A percentile compares a stretch with the other conserved stretches of the same genome.
phyloP scores from a whole-genome alignment of 2,113 vertebrate genomes.

The Pardalotus punctatus region DNA sequence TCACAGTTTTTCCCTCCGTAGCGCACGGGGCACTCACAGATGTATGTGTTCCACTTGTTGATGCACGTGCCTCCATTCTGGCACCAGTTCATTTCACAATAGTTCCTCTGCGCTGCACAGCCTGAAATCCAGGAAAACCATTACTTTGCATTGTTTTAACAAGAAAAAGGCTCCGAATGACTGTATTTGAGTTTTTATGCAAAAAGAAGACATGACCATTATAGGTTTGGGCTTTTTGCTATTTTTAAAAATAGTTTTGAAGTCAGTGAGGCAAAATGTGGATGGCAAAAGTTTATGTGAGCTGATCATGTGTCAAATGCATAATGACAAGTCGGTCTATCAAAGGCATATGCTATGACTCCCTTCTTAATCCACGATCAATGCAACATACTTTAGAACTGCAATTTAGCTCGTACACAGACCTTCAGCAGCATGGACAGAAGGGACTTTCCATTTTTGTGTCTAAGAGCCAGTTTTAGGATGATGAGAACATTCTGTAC shows the following conservation, averaged over 20 bases:
- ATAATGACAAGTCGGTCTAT: neutral
- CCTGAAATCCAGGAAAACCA: conserved; percentile 65
- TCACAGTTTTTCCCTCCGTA: conserved; percentile 95
- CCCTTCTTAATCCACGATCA: neutral
- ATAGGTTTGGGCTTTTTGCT: neutral
- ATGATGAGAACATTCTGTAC: neutral
- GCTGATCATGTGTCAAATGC: neutral
- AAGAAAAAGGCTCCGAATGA: neutral
- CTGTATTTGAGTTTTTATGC: neutral
- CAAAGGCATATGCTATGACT: neutral
- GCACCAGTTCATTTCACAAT: conserved; percentile 81
- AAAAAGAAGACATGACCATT: neutral
- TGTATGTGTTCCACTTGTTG: conserved; percentile 90
- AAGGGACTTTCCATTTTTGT: neutral
- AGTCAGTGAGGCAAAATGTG: neutral
- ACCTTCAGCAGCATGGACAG: neutral
- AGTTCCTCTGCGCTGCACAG: conserved; percentile 87
- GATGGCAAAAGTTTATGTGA: neutral
- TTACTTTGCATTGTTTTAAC: neutral
- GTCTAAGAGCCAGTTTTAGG: neutral
- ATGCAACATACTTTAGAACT: neutral
- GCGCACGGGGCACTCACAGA: conserved; percentile 82
- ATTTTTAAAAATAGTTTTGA: neutral
- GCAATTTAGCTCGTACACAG: neutral
- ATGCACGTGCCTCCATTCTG: conserved; percentile 88